Conservation (phyloP, 1,140 invertebrate species). For the Wiebesia pumilae region DNA sequence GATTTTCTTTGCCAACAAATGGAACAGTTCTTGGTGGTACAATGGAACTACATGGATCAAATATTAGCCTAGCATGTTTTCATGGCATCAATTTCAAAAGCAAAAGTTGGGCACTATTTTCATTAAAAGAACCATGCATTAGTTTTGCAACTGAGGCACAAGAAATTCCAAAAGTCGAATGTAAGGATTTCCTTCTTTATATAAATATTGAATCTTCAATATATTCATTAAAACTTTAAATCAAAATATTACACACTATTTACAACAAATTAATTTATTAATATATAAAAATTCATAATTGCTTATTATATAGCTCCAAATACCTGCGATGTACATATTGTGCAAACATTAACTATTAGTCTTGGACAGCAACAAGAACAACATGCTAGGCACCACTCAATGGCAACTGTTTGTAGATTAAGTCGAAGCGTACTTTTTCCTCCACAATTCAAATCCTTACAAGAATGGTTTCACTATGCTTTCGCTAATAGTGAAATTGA, state of each 20-base stretch:
- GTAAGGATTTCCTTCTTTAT: slow-evolving; percentile 72
- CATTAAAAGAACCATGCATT: slow-evolving; percentile 94
- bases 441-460: slow-evolving; percentile 93
- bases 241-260: slow-evolving; percentile 15
- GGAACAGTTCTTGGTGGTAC: slow-evolving; percentile 94
- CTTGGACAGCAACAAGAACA: slow-evolving; percentile 83
- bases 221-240: no score
- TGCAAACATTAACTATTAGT: slow-evolving; percentile 91
- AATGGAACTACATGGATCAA: slow-evolving; percentile 92
- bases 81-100: slow-evolving; percentile 98
- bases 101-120: slow-evolving; percentile 97
- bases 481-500: slow-evolving; percentile 95
- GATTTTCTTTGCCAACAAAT: slow-evolving; percentile 71
- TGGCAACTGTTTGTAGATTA: slow-evolving; percentile 94
- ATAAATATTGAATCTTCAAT: no score
- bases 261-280: not conserved
- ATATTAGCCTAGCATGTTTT: slow-evolving; percentile 97
- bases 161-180: slow-evolving; percentile 82
- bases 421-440: slow-evolving; percentile 94
- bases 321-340: slow-evolving; percentile 81
- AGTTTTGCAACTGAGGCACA: slow-evolving; percentile 96
- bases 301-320: slow-evolving; percentile 62
- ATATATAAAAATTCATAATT: slow-evolving; percentile 2
- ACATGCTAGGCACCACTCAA: slow-evolving; percentile 86
- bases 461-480: slow-evolving; percentile 98